phyloP scores from a whole-genome alignment of 2,888 invertebrate genomes.

The Autographa gamma region DNA sequence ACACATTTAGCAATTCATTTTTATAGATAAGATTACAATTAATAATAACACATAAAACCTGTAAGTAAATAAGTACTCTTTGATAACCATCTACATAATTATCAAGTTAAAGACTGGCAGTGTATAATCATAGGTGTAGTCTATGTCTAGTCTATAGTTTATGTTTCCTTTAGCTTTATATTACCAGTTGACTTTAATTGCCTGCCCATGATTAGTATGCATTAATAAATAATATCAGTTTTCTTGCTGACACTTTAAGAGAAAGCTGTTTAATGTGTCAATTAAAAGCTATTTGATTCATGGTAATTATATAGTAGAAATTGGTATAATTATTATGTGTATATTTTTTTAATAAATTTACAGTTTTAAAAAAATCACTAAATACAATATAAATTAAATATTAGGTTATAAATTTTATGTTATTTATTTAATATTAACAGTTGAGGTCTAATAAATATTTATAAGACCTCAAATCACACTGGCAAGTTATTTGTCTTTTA shows the following conservation, averaged over 20 bases:
- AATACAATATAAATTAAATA: no score
- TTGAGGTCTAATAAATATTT: no score
- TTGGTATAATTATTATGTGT: no score
- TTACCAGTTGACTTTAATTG: constrained; percentile 20
- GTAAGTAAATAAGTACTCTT: constrained; percentile 5
- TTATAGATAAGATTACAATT: no score
- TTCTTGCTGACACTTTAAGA: neutral
- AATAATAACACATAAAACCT: no score
- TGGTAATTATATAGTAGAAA: neutral
- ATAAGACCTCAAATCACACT: no score
- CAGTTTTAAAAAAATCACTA: no score
- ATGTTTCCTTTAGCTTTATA: constrained; percentile 29
- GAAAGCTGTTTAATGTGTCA: neutral
- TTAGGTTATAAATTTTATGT: no score
- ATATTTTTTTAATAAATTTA: no score
- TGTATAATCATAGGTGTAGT: constrained; percentile 27
- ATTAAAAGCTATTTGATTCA: neutral
- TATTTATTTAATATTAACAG: no score
- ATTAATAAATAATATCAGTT: neutral
- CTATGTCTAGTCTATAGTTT: constrained; percentile 14
- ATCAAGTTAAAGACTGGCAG: constrained; percentile 12
- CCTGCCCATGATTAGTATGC: constrained; percentile 7
- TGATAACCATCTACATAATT: constrained; percentile 24
- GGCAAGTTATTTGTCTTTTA: no score
- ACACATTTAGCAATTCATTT: no score